Conservation (phyloP, 2,888 invertebrate genomes). For the Selenia dentaria region DNA sequence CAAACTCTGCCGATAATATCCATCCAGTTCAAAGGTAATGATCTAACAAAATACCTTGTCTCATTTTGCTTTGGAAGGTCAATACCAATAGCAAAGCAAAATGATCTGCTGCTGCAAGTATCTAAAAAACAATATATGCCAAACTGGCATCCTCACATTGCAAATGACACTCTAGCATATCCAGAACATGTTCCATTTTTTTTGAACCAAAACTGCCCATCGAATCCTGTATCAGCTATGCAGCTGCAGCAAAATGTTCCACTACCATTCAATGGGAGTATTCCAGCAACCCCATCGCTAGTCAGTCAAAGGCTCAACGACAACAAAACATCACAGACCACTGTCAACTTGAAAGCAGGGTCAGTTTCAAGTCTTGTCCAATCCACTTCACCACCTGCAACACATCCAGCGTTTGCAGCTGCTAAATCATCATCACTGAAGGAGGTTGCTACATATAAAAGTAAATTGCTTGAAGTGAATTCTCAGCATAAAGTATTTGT, state of each 20-base stretch:
- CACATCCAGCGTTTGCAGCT: conserved; percentile 31
- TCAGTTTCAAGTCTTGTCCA: conserved; percentile 18
- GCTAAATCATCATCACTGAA: conserved; percentile 60
- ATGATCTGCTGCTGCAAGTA: conserved; percentile 58
- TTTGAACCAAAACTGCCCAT: conserved; percentile 71
- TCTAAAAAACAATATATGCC: conserved; percentile 44
- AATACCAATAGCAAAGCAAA: conserved; percentile 75
- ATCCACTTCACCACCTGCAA: conserved; percentile 27
- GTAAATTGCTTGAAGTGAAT: conserved; percentile 67
- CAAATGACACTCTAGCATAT: conserved; percentile 52
- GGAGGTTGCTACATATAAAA: conserved; percentile 82
- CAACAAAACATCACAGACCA: conserved; percentile 64
- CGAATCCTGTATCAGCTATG: conserved; percentile 75
- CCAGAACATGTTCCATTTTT: conserved; percentile 73
- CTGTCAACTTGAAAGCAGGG: conserved; percentile 55
- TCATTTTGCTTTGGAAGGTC: conserved; percentile 72
- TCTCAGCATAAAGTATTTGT: conserved; percentile 88
- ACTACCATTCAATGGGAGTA: conserved; percentile 61
- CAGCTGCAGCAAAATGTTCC: conserved; percentile 64
- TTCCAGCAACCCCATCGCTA: conserved; percentile 51
- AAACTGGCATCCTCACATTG: conserved; percentile 60
- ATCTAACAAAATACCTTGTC: conserved; percentile 75
- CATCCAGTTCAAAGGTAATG: conserved; percentile 74
- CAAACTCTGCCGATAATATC: conserved; percentile 72
- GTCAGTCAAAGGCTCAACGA: conserved; percentile 64